Evolutionary conservation across 2,888 invertebrate genomes (phyloP).

Genomic region (Epirrita christyi): DNA sequence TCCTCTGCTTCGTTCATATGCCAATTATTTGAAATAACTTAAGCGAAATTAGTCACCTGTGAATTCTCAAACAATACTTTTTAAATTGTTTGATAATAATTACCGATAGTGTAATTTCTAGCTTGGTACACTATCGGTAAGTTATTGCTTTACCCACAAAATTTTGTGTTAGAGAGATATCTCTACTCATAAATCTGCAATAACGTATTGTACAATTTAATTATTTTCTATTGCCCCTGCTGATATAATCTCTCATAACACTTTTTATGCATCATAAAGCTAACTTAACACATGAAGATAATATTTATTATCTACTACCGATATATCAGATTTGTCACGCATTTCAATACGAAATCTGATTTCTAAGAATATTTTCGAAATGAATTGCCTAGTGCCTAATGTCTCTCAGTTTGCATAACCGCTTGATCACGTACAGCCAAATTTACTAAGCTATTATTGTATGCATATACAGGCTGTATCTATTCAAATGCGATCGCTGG

Average conservation of each 20-base stretch:
- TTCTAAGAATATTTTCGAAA: not conserved
- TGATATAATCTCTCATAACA: too few relatives aligned
- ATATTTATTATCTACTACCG: not conserved
- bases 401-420: constrained; percentile 23
- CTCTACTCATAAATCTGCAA: too few relatives aligned
- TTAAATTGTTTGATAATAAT: constrained; percentile 7
- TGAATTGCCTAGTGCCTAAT: not conserved
- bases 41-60: too few relatives aligned
- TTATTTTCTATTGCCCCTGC: not conserved
- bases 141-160: not conserved
- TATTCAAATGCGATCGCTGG: not conserved
- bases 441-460: constrained; percentile 16
- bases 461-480: constrained; percentile 16
- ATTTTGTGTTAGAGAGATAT: too few relatives aligned
- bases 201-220: too few relatives aligned
- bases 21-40: constrained; percentile 24
- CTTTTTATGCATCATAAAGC: too few relatives aligned
- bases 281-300: too few relatives aligned
- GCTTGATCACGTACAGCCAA: constrained; percentile 37
- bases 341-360: not conserved
- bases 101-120: not conserved
- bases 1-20: constrained; percentile 11
- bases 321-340: too few relatives aligned
- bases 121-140: not conserved
- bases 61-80: not conserved